Conservation (phyloP, 2,888 invertebrate genomes). For the Hirtodrosophila cameraria region DNA sequence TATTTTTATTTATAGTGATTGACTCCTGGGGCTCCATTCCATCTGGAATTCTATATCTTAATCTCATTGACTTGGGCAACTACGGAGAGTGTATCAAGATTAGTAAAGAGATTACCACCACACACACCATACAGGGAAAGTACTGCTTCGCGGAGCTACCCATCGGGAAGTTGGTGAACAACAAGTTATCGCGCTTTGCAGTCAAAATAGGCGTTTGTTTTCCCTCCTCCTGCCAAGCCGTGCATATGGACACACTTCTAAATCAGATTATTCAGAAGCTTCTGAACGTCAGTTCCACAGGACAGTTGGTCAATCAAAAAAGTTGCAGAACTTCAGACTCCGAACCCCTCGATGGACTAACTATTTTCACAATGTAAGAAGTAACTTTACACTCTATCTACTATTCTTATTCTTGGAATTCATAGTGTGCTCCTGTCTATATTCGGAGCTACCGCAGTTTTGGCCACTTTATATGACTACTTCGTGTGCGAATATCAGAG, state of each 20-base stretch:
- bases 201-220: conserved; percentile 70
- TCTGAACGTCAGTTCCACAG: conserved; percentile 2
- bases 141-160: conserved; percentile 49
- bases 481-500: conserved; percentile 39
- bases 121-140: conserved; percentile 38
- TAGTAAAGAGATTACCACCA: conserved; percentile 5
- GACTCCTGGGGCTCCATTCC: conserved; percentile 84
- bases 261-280: conserved; percentile 23
- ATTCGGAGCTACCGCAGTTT: conserved; percentile 31
- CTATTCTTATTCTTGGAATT: background rate
- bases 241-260: conserved; percentile 48
- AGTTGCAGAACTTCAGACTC: conserved; percentile 11
- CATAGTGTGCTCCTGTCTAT: conserved; percentile 42
- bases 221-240: conserved; percentile 59
- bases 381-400: background rate
- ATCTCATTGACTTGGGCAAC: conserved; percentile 81
- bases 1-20: conserved; percentile 74
- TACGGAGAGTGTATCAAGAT: conserved; percentile 82
- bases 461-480: conserved; percentile 63
- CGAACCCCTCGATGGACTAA: conserved; percentile 43
- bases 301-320: conserved; percentile 8
- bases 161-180: background rate
- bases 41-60: conserved; percentile 81
- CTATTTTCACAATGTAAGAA: conserved; percentile 75
- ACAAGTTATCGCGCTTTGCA: background rate